phyloP scores from a whole-genome alignment of 2,797 vertebrate genomes.

The Catostomus latipinnis region DNA sequence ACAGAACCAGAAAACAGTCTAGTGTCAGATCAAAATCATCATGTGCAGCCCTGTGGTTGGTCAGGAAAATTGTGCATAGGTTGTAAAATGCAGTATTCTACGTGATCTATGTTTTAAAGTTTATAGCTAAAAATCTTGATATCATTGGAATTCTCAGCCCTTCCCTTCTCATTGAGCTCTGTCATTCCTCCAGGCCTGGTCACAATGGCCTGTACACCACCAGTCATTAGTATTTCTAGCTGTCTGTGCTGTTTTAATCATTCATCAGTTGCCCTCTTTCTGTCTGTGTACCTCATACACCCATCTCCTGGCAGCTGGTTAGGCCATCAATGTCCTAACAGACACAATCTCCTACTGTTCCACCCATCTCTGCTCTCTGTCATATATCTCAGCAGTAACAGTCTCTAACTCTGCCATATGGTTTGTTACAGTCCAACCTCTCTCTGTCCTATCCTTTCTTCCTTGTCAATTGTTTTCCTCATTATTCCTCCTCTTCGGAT shows the following conservation, averaged over 20 bases:
- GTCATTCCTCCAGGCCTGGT: too few relatives aligned
- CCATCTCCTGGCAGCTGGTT: background rate
- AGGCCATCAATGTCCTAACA: background rate
- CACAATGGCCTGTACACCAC: too few relatives aligned
- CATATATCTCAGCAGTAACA: background rate
- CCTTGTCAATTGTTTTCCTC: slow-evolving; percentile 21
- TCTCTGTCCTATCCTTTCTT: background rate
- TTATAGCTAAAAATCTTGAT: too few relatives aligned
- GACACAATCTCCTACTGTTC: background rate
- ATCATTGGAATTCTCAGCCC: too few relatives aligned
- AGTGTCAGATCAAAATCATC: too few relatives aligned
- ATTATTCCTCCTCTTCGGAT: slow-evolving; percentile 5
- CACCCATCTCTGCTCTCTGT: slow-evolving; percentile 17
- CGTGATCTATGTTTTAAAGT: too few relatives aligned
- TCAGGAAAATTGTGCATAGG: too few relatives aligned
- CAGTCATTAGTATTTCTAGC: too few relatives aligned
- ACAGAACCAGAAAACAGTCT: too few relatives aligned
- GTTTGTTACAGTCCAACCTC: background rate
- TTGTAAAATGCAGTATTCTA: too few relatives aligned
- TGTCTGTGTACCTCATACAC: slow-evolving; percentile 3
- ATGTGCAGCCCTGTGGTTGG: too few relatives aligned
- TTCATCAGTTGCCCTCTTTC: slow-evolving; percentile 2
- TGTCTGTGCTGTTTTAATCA: background rate
- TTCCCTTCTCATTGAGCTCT: too few relatives aligned
- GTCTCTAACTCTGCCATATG: slow-evolving; percentile 1